Evolutionary conservation across 35 echinoderm and acorn worm species (phyloP).

Genomic region (Lytechinus pictus): DNA sequence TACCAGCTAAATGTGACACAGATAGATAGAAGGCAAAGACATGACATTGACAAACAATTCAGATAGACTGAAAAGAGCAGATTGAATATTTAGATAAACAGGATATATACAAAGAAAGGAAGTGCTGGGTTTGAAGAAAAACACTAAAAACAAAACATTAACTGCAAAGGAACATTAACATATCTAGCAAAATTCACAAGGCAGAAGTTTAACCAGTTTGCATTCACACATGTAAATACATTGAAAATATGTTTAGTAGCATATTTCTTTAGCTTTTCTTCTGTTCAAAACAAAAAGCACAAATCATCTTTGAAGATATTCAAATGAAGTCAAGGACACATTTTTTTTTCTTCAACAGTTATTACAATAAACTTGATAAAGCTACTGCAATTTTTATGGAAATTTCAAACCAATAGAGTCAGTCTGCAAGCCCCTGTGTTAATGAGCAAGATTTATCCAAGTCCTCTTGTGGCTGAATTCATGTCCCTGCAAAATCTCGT

Average conservation of each 20-base stretch:
- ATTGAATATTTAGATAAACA: neutral
- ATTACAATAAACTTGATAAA: neutral
- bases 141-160: neutral
- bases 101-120: neutral
- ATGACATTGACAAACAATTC: neutral
- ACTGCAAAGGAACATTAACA: neutral
- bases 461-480: no score
- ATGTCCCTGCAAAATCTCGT: no score
- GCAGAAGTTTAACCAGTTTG: neutral
- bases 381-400: neutral
- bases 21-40: neutral
- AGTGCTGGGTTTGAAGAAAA: neutral
- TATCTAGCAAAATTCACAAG: neutral
- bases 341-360: neutral
- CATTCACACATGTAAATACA: neutral
- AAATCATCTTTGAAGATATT: neutral
- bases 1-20: neutral
- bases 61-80: neutral
- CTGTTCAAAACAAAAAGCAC: neutral
- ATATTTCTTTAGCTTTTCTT: neutral
- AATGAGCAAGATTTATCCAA: no score
- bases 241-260: neutral
- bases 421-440: no score
- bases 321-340: neutral
- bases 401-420: neutral